These are phyloP conservation scores for Tonatia bakeri DNA, from an alignment of 2,113 vertebrate species.

Conservation along the genomic window DNA sequence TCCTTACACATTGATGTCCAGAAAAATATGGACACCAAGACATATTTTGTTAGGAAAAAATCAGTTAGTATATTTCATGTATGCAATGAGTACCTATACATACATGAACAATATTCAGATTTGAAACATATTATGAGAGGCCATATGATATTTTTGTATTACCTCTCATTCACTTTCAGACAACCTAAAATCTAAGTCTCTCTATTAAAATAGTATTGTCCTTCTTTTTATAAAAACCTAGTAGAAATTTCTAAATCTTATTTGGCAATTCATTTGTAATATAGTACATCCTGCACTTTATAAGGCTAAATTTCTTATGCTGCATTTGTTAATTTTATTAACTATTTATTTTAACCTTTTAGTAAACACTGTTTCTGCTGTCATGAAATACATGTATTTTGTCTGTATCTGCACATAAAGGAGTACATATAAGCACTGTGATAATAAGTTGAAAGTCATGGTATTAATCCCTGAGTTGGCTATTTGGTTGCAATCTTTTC, in stretches of 20 bases:
- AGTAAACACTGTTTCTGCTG: not conserved
- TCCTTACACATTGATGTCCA: not conserved
- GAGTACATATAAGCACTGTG: not conserved
- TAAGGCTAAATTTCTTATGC: slow-evolving; percentile 15
- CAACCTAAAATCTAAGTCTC: not conserved
- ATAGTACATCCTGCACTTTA: slow-evolving; percentile 9
- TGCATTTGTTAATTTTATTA: not conserved
- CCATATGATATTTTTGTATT: not conserved
- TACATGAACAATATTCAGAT: not conserved
- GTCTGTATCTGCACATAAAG: not conserved
- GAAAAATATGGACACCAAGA: slow-evolving; percentile 19
- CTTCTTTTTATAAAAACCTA: not conserved
- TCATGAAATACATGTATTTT: slow-evolving; percentile 22
- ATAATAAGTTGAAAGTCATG: not conserved
- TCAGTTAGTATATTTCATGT: not conserved
- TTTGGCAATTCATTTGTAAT: slow-evolving; percentile 30
- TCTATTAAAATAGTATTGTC: slow-evolving; percentile 32
- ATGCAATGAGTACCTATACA: not conserved
- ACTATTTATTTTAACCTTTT: slow-evolving; percentile 24
- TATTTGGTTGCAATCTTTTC: not conserved
- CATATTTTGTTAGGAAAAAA: not conserved
- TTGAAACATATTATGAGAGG: not conserved
- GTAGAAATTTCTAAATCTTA: slow-evolving; percentile 27
- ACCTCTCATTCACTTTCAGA: slow-evolving; percentile 25
- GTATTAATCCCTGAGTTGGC: not conserved